Evolutionary conservation across 2,888 invertebrate genomes (phyloP).

Genomic region (Coelogynopora nodosa): DNA sequence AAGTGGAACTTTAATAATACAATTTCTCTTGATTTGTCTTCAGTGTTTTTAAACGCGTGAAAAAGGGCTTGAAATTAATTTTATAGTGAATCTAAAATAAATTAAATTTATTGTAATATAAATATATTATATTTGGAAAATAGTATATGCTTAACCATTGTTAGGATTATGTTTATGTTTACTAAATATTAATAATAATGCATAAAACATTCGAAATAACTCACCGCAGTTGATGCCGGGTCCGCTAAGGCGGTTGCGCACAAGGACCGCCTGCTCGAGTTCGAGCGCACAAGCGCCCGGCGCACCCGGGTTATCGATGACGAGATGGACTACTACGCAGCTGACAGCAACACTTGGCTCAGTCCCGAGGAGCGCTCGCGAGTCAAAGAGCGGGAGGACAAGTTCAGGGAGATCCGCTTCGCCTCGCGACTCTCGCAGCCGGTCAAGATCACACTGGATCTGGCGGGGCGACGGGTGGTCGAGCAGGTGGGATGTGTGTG

Average conservation of each 20-base stretch:
- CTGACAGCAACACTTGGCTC: constrained; percentile 73
- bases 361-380: constrained; percentile 70
- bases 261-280: constrained; percentile 40
- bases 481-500: neutral
- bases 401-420: constrained; percentile 68
- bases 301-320: constrained; percentile 77
- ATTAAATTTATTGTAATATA: too few species aligned
- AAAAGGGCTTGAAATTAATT: too few species aligned
- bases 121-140: too few species aligned
- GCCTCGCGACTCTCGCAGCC: constrained; percentile 1
- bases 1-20: too few species aligned
- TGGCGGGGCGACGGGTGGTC: neutral
- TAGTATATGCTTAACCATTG: too few species aligned
- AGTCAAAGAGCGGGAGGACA: constrained; percentile 69
- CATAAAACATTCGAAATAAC: too few species aligned
- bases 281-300: constrained; percentile 52
- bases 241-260: neutral
- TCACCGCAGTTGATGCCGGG: constrained; percentile 17
- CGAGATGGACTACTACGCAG: constrained; percentile 72
- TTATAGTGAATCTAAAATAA: too few species aligned
- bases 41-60: too few species aligned
- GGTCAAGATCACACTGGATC: constrained; percentile 63
- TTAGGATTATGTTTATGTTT: too few species aligned
- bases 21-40: too few species aligned
- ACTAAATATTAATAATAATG: too few species aligned